A percentile compares a stretch with the other conserved stretches of the same genome.
These are phyloP conservation scores for Clostera curtula DNA, from an alignment of 2,888 invertebrate genomes.

Conservation along the genomic window DNA sequence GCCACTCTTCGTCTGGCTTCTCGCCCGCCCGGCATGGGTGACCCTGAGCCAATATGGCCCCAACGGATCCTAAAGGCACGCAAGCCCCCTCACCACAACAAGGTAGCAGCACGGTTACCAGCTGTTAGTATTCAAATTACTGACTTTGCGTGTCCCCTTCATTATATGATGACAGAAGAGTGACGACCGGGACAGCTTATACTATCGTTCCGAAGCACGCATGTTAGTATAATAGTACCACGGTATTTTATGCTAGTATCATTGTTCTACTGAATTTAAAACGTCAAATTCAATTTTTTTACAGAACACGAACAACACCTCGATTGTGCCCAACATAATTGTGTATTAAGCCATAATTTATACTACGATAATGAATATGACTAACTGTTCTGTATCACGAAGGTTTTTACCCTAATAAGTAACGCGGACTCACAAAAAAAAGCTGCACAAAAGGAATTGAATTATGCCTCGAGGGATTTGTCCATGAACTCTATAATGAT, in stretches of 20 bases:
- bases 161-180: too few species aligned
- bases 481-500: conserved; percentile 29
- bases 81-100: too few species aligned
- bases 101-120: too few species aligned
- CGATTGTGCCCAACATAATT: conserved; percentile 43
- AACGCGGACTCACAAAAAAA: conserved; percentile 41
- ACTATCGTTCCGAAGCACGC: too few species aligned
- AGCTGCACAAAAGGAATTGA: conserved; percentile 46
- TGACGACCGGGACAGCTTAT: too few species aligned
- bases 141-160: too few species aligned
- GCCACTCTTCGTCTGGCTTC: too few species aligned
- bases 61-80: too few species aligned
- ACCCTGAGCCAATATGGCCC: too few species aligned
- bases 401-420: conserved; percentile 60
- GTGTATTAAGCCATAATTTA: conserved; percentile 62
- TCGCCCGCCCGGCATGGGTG: too few species aligned
- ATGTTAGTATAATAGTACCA: too few species aligned
- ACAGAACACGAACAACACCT: conserved; percentile 48
- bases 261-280: conserved; percentile 32
- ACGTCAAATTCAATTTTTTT: conserved; percentile 38
- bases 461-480: conserved; percentile 40
- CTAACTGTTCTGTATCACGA: conserved; percentile 59
- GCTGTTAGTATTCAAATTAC: too few species aligned
- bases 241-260: conserved; percentile 35
- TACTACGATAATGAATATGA: conserved; percentile 65